Base-by-base conservation (phyloP, 2,113 vertebrate species). In the Ancistrus triradiatus region DNA sequence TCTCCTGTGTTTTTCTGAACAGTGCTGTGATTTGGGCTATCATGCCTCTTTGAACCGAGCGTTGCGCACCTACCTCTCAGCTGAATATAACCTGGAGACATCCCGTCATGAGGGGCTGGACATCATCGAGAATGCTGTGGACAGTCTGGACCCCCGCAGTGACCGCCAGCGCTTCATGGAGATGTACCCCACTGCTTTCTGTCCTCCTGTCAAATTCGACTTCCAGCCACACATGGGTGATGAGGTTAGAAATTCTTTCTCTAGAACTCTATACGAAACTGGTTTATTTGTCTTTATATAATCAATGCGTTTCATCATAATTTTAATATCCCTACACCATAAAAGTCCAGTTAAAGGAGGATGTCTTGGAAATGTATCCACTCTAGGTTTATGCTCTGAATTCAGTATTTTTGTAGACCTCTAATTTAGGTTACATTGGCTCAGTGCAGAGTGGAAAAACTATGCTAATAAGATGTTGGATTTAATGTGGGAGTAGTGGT, bases 111-210 rank as follows among this genome's bases (percentile, higher is more conserved):
- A 98, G 76, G 96, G 96, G 21, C 86, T 98, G 27, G 96, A 98
- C 85, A 97, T 98, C 69, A 97, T 98, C 33, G 96, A 98, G 80
- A 98, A 95, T 24, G 96, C 96, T 1, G 96, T 98, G 68, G 96
- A 98, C 84, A 95, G 90, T 70, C 78, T 98, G 85, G 96, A 98
- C 77, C 94, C 93, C 1, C 87, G 95, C 49, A 98, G 89, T 55
- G 96, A 98, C 84, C 91, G 97, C 14, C 96, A 98, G 85, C 89
- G 96, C 70, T 95, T 98, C 77, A 95, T 98, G 96, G 95, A 98
- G 86, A 95, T 98, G 96, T 97, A 89, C 77, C 94, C 95, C 8
- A 88, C 88, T 0, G 92, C 95, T 0, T 98, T 98, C 84, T 98
- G 96, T 63, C 96, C 96, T 10, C 96, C 96, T 1, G 48, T 92